A percentile compares a stretch with the other conserved stretches of the same genome.
Conservation (phyloP, 2,797 vertebrate genomes). For the Premnoplex brunnescens region DNA sequence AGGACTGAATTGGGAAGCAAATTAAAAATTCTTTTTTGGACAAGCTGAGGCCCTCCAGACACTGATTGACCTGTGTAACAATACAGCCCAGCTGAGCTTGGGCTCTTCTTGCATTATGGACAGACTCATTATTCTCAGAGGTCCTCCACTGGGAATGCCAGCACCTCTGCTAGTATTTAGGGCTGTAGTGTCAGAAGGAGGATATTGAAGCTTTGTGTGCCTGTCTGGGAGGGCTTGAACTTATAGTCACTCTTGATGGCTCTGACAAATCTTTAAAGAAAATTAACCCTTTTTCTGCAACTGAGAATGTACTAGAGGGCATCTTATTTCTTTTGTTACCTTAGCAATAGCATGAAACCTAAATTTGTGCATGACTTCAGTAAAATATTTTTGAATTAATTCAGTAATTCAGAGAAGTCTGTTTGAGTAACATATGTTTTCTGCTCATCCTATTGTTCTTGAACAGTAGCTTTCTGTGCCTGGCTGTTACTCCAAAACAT, state of each 20-base stretch:
- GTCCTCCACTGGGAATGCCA: accelerated
- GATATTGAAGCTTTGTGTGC: background rate
- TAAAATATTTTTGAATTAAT: background rate
- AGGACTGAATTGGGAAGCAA: background rate
- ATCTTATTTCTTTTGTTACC: background rate
- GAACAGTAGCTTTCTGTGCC: background rate
- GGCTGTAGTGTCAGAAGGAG: background rate
- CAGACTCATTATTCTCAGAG: background rate
- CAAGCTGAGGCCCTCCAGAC: background rate
- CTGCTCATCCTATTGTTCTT: accelerated
- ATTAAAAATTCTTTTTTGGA: background rate
- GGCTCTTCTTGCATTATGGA: background rate
- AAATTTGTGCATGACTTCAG: background rate
- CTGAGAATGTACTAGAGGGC: background rate
- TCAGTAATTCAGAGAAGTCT: background rate
- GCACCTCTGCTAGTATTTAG: background rate
- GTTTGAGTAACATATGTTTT: background rate
- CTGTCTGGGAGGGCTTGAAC: background rate
- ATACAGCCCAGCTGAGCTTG: background rate
- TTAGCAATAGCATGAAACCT: background rate
- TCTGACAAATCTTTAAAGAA: background rate
- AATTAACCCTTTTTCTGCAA: background rate
- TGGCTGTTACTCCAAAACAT: background rate
- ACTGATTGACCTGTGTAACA: background rate
- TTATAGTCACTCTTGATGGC: background rate